A percentile compares a stretch with the other conserved stretches of the same genome.
Evolutionary conservation across 2,888 invertebrate species (phyloP).

Genomic region (Mylabris sibirica): DNA sequence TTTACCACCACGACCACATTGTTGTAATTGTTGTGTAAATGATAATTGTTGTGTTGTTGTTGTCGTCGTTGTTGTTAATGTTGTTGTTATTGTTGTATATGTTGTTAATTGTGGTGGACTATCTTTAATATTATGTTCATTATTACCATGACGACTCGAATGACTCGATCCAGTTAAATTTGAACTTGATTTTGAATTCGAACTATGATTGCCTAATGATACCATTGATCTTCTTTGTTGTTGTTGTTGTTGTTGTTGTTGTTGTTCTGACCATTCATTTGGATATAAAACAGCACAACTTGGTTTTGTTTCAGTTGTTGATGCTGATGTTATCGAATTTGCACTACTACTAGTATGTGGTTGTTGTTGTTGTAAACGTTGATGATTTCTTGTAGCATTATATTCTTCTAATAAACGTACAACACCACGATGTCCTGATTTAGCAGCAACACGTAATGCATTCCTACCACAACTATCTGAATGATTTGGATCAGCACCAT

Average conservation of each 20-base stretch:
- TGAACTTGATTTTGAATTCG: constrained; percentile 81
- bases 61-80: neutral
- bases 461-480: constrained; percentile 88
- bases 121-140: neutral
- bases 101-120: neutral
- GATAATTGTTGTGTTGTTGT: constrained; percentile 71
- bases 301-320: constrained; percentile 70
- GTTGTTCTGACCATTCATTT: constrained; percentile 55
- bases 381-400: constrained; percentile 53
- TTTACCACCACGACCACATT: constrained; percentile 76
- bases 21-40: constrained; percentile 92
- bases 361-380: constrained; percentile 7
- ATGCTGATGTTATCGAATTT: constrained; percentile 62
- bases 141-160: constrained; percentile 57
- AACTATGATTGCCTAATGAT: constrained; percentile 73
- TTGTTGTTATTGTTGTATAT: neutral
- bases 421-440: constrained; percentile 88
- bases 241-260: constrained; percentile 32
- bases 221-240: constrained; percentile 64
- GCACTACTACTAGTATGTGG: constrained; percentile 58
- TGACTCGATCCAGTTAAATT: constrained; percentile 73
- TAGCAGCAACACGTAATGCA: constrained; percentile 87
- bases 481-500: constrained; percentile 85
- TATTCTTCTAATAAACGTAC: constrained; percentile 80
- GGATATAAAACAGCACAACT: constrained; percentile 67